These are phyloP conservation scores for Cisticola juncidis DNA, from an alignment of 2,113 vertebrate species.

Conservation along the genomic window DNA sequence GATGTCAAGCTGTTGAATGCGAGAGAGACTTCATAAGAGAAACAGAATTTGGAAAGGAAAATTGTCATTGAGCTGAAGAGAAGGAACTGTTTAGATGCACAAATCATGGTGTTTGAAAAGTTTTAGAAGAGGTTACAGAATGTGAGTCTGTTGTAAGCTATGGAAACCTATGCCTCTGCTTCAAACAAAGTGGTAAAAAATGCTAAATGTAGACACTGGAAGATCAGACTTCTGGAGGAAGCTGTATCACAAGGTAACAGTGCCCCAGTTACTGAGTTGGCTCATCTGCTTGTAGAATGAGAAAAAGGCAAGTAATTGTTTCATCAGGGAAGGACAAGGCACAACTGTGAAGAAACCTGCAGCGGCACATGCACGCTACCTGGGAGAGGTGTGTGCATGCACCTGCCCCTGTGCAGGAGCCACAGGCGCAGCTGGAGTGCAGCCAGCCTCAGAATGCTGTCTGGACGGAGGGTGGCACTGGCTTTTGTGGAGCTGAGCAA, in stretches of 20 bases:
- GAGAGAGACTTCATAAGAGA: not conserved
- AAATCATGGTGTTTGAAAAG: not conserved
- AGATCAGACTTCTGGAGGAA: not conserved
- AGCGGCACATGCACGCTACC: not conserved
- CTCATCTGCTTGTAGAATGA: not conserved
- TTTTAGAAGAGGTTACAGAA: not conserved
- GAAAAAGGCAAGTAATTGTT: not conserved
- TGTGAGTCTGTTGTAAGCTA: not conserved
- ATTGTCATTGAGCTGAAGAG: not conserved
- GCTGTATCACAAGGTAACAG: not conserved
- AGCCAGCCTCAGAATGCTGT: not conserved
- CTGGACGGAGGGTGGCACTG: not conserved
- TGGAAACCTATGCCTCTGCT: not conserved
- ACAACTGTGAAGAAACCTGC: not conserved
- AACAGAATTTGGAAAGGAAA: not conserved
- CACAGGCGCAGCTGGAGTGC: not conserved
- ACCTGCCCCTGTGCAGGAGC: not conserved
- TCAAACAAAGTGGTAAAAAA: not conserved
- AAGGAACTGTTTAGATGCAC: not conserved
- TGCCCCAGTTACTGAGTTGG: not conserved
- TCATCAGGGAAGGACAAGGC: not conserved
- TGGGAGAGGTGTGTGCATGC: not conserved
- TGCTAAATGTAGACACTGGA: not conserved
- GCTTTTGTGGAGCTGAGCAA: not conserved
- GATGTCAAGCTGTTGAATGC: not conserved